Evolutionary conservation across 2,888 invertebrate genomes (phyloP), one percentile per base, ranked within the genome.

Genomic region (Autographa pulchrina): DNA sequence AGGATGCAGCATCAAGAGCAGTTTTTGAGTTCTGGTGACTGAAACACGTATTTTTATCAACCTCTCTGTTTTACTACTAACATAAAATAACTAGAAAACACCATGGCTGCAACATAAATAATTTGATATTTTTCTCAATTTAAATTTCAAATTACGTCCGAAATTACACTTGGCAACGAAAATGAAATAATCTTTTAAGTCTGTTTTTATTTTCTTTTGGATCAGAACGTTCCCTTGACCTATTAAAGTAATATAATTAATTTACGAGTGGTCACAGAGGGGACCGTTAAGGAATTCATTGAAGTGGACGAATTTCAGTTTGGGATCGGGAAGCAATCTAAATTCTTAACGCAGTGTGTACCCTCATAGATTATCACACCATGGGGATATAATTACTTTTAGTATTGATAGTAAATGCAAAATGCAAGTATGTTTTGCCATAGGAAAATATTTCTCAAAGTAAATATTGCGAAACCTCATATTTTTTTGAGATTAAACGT

Each of bases 291-390:
- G 85, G 80, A 86, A 87, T 89, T 87, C 87, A 87, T 87, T 86
- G 86, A 85, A 86, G 85, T 86, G 87, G 86, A 85, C 89, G 85
- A 86, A 88, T 88, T 84, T 83, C 86, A 81, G 78, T 80, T 79
- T 81, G 69, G 69, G 65, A 69, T 78, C 70, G 80, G 69, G 67
- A 84, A 88, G 86, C 89, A 91, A 92, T 92, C 86, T 89, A 91
- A 92, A 92, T 92, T 90, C 91, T 88, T 88, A 81, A 83, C 88
- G 83, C 89, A 84, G 87, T 85, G 87, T 84, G 78, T 81, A 77
- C 56, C 70, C 58, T 48, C 38, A 65, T 62, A 72, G 75, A 84
- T 78, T 74, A 74, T 82, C 73, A 62, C 74, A 75, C 73, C 69
- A 70, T 68, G 59, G 41, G 56, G 58, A 25, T 52, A 41, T 52